Percentiles rank a stretch among this genome's conserved stretches.
Evolutionary conservation across 1,140 invertebrate species (phyloP).

Genomic region (Bombus pyrosoma): DNA sequence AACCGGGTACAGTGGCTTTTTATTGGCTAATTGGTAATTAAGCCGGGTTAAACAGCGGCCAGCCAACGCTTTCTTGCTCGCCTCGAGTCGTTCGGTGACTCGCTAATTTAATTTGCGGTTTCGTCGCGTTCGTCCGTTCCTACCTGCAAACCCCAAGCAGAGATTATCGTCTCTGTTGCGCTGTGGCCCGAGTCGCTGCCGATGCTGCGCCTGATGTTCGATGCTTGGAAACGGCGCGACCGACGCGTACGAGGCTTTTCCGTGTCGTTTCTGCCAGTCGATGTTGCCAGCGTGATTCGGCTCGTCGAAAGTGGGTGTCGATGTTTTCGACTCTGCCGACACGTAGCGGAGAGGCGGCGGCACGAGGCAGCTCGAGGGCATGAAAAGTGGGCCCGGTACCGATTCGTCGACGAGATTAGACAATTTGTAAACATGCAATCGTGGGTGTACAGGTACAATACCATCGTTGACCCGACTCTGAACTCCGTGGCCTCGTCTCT

Average conservation of each 20-base stretch:
- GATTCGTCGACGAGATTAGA: constrained; percentile 72
- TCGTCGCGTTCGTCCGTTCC: constrained; percentile 73
- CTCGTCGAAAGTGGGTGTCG: constrained; percentile 44
- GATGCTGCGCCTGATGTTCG: too few species aligned
- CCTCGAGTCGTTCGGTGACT: constrained; percentile 71
- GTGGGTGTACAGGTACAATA: constrained; percentile 70
- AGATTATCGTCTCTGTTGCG: too few species aligned
- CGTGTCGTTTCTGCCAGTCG: background rate
- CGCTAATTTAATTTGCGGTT: constrained; percentile 81
- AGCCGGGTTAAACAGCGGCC: constrained; percentile 76
- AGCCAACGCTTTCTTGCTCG: constrained; percentile 76
- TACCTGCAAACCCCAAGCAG: background rate
- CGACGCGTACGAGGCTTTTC: background rate
- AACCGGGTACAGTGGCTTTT: constrained; percentile 73
- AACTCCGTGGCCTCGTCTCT: constrained; percentile 48
- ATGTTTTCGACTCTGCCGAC: constrained; percentile 17
- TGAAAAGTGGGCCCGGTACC: constrained; percentile 54
- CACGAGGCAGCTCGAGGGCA: constrained; percentile 47
- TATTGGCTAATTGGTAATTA: constrained; percentile 81
- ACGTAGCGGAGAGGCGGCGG: background rate
- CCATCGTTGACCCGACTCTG: constrained; percentile 63
- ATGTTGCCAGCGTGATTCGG: background rate
- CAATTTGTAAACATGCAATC: constrained; percentile 73
- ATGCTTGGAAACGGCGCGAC: too few species aligned
- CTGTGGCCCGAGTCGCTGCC: too few species aligned